Percentiles rank a stretch among this genome's conserved stretches.
Evolutionary conservation across 2,797 vertebrate genomes (phyloP).

Genomic region (Pelochelys cantorii): DNA sequence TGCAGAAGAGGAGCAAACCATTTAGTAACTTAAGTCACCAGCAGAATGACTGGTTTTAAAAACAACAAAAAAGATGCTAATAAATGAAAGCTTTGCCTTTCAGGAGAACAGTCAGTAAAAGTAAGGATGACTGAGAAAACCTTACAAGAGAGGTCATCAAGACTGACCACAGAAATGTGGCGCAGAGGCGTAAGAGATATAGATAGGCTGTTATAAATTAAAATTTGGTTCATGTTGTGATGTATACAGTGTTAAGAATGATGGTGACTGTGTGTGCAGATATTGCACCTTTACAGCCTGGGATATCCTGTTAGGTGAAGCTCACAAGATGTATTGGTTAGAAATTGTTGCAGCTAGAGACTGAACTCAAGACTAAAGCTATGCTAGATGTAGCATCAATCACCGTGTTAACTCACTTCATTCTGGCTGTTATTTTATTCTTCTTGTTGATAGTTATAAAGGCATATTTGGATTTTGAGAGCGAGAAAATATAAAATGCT

Average conservation of each 20-base stretch:
- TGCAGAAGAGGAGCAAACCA: conserved; percentile 17
- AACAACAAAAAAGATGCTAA: not conserved
- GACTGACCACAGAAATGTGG: not conserved
- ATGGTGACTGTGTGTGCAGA: not conserved
- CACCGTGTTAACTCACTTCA: not conserved
- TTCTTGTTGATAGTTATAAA: conserved; percentile 26
- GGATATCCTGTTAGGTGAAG: conserved; percentile 6
- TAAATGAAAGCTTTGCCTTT: not conserved
- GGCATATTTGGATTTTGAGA: not conserved
- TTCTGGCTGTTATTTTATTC: not conserved
- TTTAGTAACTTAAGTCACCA: conserved; percentile 20
- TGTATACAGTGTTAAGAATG: not conserved
- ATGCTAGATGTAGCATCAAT: not conserved
- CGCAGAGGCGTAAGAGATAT: fast-evolving
- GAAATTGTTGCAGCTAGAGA: conserved; percentile 5
- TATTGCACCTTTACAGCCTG: not conserved
- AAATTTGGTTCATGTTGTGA: not conserved
- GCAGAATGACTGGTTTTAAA: conserved; percentile 16
- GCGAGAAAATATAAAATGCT: not conserved
- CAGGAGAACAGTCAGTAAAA: not conserved
- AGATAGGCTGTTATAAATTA: fast-evolving
- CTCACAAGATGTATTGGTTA: not conserved
- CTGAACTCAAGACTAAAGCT: conserved; percentile 1
- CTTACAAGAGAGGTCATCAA: not conserved
- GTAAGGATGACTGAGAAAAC: not conserved